Evolutionary conservation across 2,888 invertebrate genomes (phyloP), one percentile per base, ranked within the genome.

Genomic region (Catotricha subobsoleta): DNA sequence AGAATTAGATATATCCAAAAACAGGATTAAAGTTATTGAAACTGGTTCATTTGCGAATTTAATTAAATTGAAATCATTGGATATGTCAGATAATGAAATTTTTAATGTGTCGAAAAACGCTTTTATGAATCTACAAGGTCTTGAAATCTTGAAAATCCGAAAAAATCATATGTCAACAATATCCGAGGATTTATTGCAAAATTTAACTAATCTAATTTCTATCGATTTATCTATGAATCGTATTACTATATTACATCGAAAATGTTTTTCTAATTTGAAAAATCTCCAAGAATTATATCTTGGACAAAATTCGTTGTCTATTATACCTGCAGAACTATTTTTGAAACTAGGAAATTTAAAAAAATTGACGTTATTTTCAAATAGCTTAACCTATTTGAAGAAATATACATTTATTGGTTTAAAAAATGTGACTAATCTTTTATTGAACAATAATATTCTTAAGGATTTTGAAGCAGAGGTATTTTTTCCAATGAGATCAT

Each of bases 61-160:
- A 36, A 53, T 51, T 4, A 61, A 62, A 29, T 50, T 80, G 8
- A 67, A 65, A 48, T 58, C 66, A 9, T 57, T 80, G 4, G 72
- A 75, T 49, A 56, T 80, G 33, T 71, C 73, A 3, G 69, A 70
- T 52, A 80, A 80, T 55, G 59, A 65, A 47, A 67, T 76, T 44
- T 54, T 42, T 45, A 53, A 46, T 15, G 57, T 60, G 31, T 51
- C 57, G 5, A 55, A 56, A 34, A 54, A 58, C 16, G 57, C 56
- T 46, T 62, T 62, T 43, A 47, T 46, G 30, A 56, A 55, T 12
- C 44, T 58, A 0, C 49, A 44, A 23, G 54, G 48, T 21, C 45
- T 66, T 12, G 59, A 60, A 36, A 53, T 52, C 0, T 47, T 69
- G 27, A 62, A 64, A 48, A 47, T 69, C 40, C 65, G 67, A 31